Evolutionary conservation across 1,140 invertebrate genomes (phyloP), one percentile per base, ranked within the genome.

Genomic region (Drosophila tristis): DNA sequence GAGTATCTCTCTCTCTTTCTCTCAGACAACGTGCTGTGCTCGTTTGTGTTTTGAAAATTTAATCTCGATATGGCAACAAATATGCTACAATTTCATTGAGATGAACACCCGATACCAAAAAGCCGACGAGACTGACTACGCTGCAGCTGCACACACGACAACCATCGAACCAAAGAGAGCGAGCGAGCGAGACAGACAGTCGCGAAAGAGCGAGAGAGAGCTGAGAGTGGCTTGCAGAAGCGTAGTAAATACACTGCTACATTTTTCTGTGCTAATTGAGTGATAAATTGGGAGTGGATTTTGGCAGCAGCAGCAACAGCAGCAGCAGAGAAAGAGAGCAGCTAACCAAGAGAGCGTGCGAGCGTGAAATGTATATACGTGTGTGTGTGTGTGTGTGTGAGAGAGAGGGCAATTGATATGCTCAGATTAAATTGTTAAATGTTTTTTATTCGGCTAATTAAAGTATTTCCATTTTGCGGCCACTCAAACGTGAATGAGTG

Each of bases 401-500:
- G 11, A 39, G 35, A 39, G 35, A 39, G 35, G 70, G 78, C 90
- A 91, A 91, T 81, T 91, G 89, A 91, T 91, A 91, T 91, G 84
- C 84, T 91, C 80, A 81, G 89, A 91, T 90, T 90, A 90, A 87
- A 90, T 90, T 90, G 87, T 90, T 90, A 90, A 90, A 90, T 90
- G 87, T 90, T 90, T 87, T 90, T 90, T 90, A 79, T 90, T 90
- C 75, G 85, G 85, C 76, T 90, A 89, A 89, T 89, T 89, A 89
- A 89, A 89, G 85, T 87, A 82, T 89, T 84, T 89, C 79, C 79
- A 82, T 84, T 89, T 79, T 74, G 75, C 65, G 74, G 63, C 57
- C 58, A 71, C 53, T 61, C 55, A 8, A 48, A 25, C 26, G 2
- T 23, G n/a, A 42, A 39, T 23, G 31, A 42, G 2, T 39, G 35